Evolutionary conservation across 1,140 invertebrate species (phyloP), one percentile per base, ranked within the genome.

Genomic region (Calephelis nemesis): DNA sequence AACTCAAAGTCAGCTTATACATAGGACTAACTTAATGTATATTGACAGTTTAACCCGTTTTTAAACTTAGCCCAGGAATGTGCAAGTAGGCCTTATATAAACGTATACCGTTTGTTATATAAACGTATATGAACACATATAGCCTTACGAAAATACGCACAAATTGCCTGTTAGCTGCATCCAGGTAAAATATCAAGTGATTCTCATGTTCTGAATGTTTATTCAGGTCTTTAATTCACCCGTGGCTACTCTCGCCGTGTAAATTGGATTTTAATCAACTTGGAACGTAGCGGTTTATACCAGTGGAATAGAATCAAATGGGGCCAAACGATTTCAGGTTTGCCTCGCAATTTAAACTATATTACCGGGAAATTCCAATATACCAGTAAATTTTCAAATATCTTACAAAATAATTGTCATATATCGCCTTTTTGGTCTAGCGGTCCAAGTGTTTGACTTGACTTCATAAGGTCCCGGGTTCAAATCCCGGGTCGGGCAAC

Each of bases 181-280:
- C 13, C 13, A 19, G 19, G 50, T 9, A 19, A 9, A 19, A 52
- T 52, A 52, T 19, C 50, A 19, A 10, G 50, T 19, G 19, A 30
- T 19, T 54, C 9, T 54, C 52, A 54, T 54, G 52, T 54, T 54
- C 19, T 54, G 19, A 54, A 54, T 54, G 30, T 54, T 54, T 54
- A 54, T 54, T 11, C 52, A 54, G 52, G 13, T 30, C 15, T 54
- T 19, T 54, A 54, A 54, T 54, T 54, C 52, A 19, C 52, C 19
- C 39, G 42, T 62, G 12, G 12, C 13, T 39, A 42, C 52, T 50
- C 49, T 54, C 64, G 42, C 64, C 64, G 64, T 65, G 64, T 65
- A 65, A 65, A 65, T 65, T 65, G 50, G 64, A 65, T 65, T 65
- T 65, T 65, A 65, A 65, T 65, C 64, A 65, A 65, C 49, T 65